Evolutionary conservation across 2,113 vertebrate genomes (phyloP), one percentile per base, ranked within the genome.

Genomic region (Bostrychus sinensis): DNA sequence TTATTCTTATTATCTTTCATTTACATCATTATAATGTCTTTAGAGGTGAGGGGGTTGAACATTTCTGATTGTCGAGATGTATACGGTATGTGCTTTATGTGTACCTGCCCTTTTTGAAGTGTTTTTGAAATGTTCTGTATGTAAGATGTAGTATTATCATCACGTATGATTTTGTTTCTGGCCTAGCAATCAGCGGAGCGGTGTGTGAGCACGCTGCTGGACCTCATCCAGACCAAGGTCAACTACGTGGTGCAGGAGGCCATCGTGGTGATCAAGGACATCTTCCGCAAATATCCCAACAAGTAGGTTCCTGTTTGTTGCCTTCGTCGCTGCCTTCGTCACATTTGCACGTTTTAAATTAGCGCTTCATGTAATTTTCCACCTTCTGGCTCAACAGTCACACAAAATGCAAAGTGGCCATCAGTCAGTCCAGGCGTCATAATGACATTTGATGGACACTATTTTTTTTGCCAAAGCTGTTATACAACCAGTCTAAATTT

Each of bases 281-380:
- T 99, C 85, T 99, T 99, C 88, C 95, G 97, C 88, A 99, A 99
- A 82, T 99, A 99, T 89, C 97, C 97, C 53, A 99, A 99, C 92
- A 99, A 99, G 97, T 99, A 89, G 0, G 95, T 92, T 0, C 13
- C 26, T 1, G 26, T 23, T 51, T 4, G 9, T 14, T 6, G 10
- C 2, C 34, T 56, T 32, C 12, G 25, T 2, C 17, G 28, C 26
- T 23, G 3, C 19, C 42, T 22, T 11, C 0, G 3, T 16, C 16
- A 16, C 57, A 13, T 30, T 2, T n/a, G n/a, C 34, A 20, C 2
- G 5, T 28, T 54, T 32, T 32, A 32, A 34, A 17, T 54, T 17
- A 32, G n/a, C 26, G 12, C 45, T 50, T 32, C 30, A 16, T 20
- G 22, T 59, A 41, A 43, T 38, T 39, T 12, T 54, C 28, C 13